phyloP scores from a whole-genome alignment of 1,140 invertebrate species.

The Antheraea mylitta region DNA sequence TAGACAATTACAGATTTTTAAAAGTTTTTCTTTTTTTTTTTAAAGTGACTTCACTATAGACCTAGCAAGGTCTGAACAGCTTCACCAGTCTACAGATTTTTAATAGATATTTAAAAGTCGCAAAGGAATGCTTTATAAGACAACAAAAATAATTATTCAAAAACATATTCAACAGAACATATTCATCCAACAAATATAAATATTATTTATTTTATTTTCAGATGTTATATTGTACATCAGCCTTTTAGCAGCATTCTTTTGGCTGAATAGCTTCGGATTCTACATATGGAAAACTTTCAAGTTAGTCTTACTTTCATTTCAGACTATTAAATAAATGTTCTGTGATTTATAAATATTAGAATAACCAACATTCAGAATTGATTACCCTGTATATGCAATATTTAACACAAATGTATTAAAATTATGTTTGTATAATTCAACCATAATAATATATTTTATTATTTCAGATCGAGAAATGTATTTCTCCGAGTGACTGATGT shows the following conservation, averaged over 20 bases:
- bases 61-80: too few species aligned
- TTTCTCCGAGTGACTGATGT: slow-evolving; percentile 90
- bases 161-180: too few species aligned
- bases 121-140: background rate
- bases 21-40: too few species aligned
- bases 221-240: slow-evolving; percentile 87
- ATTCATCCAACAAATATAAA: too few species aligned
- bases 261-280: slow-evolving; percentile 90
- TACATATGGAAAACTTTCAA: slow-evolving; percentile 92
- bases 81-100: background rate
- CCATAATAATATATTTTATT: background rate
- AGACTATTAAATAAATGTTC: too few species aligned
- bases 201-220: slow-evolving; percentile 66
- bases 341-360: too few species aligned
- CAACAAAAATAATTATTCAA: too few species aligned
- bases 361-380: too few species aligned
- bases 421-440: background rate
- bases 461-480: slow-evolving; percentile 87
- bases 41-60: too few species aligned
- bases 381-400: too few species aligned
- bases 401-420: too few species aligned
- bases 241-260: slow-evolving; percentile 88
- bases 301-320: slow-evolving; percentile 61
- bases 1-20: background rate
- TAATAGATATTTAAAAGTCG: background rate